Base-by-base conservation (phyloP, 2,113 vertebrate genomes). In the Blennius ocellaris region DNA sequence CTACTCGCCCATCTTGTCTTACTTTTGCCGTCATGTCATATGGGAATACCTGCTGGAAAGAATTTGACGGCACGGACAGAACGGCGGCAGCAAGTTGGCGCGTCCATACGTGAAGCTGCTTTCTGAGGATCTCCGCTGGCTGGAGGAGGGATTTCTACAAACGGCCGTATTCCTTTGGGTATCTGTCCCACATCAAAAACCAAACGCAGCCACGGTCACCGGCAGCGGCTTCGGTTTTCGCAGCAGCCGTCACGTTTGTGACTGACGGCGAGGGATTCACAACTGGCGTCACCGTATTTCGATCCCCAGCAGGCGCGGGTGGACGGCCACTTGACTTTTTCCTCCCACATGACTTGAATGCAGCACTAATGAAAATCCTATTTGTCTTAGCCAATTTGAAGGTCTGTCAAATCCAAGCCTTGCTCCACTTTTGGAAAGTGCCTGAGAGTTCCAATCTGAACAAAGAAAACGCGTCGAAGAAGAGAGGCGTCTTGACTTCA, bases 381-480 rank as follows among this genome's bases (percentile, higher is more conserved):
- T 76, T 44, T 83, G 71, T 83, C 78, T 80, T 73, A 60, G 83
- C 73, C 69, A 73, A 62, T 77, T 71, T 36, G 76, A 82, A 82
- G 82, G 70, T 81, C 66, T 62, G 73, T 79, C 52, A 7, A 86
- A 79, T 84, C 68, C 71, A 76, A 90, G 76, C 87, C 81, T 84
- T 80, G 94, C 92, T 91, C 90, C 89, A 88, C 94, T 93, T 96
- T 95, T 96, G 94, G 94, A 95, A 97, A 97, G 96, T 96, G 95
- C 96, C 96, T 97, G 95, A 96, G 94, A 92, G 94, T 95, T 93
- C 93, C 93, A 93, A 39, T 67, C 72, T 56, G 66, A 81, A 59
- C 72, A 48, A 12, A 63, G 78, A 78, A 82, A 71, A 90, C 89
- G 2, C 30, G 69, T 17, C 15, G 69, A 81, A 52, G 58, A 82